These are phyloP conservation scores for Chelmon rostratus DNA, from an alignment of 2,797 vertebrate genomes.

Conservation along the genomic window DNA sequence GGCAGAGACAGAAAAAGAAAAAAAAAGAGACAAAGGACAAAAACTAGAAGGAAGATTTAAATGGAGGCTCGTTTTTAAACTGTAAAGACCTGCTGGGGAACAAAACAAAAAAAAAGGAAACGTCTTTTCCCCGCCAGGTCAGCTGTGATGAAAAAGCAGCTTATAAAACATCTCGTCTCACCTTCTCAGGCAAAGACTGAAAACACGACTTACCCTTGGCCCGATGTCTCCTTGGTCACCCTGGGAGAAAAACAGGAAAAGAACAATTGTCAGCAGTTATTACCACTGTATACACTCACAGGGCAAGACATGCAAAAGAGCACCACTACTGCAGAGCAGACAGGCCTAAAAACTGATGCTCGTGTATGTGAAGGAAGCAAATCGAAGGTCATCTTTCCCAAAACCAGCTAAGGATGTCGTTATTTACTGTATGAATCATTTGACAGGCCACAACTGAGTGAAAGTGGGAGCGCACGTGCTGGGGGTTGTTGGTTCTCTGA, in stretches of 20 bases:
- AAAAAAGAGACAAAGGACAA: background rate
- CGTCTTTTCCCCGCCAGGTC: constrained; percentile 6
- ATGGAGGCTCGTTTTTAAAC: constrained; percentile 20
- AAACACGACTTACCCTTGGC: constrained; percentile 89
- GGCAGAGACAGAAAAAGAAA: background rate
- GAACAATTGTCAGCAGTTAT: constrained; percentile 65
- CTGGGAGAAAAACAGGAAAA: constrained; percentile 83
- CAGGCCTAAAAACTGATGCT: constrained; percentile 43
- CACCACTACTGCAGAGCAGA: constrained; percentile 40
- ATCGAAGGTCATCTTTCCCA: constrained; percentile 59
- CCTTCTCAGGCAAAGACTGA: constrained; percentile 28
- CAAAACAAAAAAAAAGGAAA: constrained; percentile 34
- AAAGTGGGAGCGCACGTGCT: constrained; percentile 5
- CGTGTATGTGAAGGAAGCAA: constrained; percentile 49
- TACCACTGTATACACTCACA: constrained; percentile 41
- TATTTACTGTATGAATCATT: constrained; percentile 51
- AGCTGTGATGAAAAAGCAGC: background rate
- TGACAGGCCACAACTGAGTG: constrained; percentile 34
- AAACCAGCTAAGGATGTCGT: constrained; percentile 51
- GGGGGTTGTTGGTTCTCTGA: constrained; percentile 27
- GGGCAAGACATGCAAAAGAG: constrained; percentile 12
- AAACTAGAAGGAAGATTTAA: constrained; percentile 3
- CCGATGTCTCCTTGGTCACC: constrained; percentile 94
- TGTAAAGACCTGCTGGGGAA: background rate
- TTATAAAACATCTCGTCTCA: constrained; percentile 21